Evolutionary conservation across 1,140 invertebrate species (phyloP).

Genomic region (Gonatopus flavifemur): DNA sequence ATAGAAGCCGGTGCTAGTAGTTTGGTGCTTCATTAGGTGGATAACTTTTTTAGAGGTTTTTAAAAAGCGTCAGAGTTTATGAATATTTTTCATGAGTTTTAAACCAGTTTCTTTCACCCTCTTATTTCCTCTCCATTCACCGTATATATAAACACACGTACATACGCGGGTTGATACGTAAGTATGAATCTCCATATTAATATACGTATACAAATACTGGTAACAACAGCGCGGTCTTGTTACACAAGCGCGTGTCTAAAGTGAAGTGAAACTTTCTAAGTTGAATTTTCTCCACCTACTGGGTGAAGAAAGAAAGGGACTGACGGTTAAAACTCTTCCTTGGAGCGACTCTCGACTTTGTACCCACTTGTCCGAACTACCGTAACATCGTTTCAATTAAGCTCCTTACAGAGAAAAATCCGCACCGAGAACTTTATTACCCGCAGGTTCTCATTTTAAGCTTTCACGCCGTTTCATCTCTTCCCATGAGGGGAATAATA

Average conservation of each 20-base stretch:
- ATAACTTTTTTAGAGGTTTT: conserved; percentile 43
- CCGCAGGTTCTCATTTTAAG: too few species aligned
- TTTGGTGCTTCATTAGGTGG: conserved; percentile 37
- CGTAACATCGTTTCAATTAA: conserved; percentile 18
- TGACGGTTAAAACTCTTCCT: conserved; percentile 24
- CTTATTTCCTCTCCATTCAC: too few species aligned
- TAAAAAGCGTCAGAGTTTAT: conserved; percentile 43
- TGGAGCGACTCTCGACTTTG: conserved; percentile 13
- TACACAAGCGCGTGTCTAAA: conserved; percentile 17
- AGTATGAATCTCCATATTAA: too few species aligned
- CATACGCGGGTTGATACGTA: too few species aligned
- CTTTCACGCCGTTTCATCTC: too few species aligned
- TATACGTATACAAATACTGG: too few species aligned
- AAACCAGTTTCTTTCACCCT: conserved; percentile 35
- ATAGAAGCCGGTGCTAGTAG: conserved; percentile 16
- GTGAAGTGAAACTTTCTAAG: conserved; percentile 28
- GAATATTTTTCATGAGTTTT: conserved; percentile 41
- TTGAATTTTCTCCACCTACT: conserved; percentile 28
- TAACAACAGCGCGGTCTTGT: conserved; percentile 17
- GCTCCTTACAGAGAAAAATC: background rate
- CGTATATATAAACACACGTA: too few species aligned
- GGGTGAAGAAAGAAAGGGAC: conserved; percentile 20
- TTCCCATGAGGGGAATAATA: too few species aligned
- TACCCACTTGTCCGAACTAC: conserved; percentile 11
- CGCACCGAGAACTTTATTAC: too few species aligned